Evolutionary conservation across 2,797 vertebrate genomes (phyloP).

Genomic region (Mus caroli): DNA sequence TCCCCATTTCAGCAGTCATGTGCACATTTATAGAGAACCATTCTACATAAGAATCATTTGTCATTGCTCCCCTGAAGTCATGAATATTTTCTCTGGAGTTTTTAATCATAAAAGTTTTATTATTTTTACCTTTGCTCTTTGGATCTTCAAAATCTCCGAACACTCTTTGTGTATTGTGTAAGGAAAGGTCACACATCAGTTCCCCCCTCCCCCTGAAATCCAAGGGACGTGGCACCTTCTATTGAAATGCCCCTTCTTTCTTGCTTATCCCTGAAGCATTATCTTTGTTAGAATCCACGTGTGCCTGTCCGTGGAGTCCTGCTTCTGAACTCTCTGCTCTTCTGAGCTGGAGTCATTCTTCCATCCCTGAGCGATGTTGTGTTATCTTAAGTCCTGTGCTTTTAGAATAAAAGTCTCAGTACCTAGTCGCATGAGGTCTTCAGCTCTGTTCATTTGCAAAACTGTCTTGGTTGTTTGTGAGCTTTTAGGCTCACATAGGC

Average conservation of each 20-base stretch:
- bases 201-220: not conserved
- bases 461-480: conserved; percentile 12
- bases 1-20: not conserved
- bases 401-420: conserved; percentile 10
- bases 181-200: conserved; percentile 18
- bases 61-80: not conserved
- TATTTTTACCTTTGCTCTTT: conserved; percentile 48
- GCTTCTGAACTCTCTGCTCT: not conserved
- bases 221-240: not conserved
- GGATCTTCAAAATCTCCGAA: conserved; percentile 16
- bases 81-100: conserved; percentile 53
- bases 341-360: not conserved
- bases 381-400: conserved; percentile 32
- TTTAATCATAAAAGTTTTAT: conserved; percentile 22
- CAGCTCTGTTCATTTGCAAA: conserved; percentile 38
- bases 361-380: not conserved
- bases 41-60: not conserved
- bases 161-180: conserved; percentile 8
- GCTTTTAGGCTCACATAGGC: not conserved
- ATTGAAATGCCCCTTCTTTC: conserved; percentile 43
- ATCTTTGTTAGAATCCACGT: conserved; percentile 7
- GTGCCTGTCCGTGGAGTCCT: not conserved
- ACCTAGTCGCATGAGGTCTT: not conserved
- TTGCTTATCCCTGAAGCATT: not conserved
- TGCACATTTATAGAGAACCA: not conserved